Conservation (phyloP, 2,888 invertebrate genomes). For the Pardosa pseudoannulata region DNA sequence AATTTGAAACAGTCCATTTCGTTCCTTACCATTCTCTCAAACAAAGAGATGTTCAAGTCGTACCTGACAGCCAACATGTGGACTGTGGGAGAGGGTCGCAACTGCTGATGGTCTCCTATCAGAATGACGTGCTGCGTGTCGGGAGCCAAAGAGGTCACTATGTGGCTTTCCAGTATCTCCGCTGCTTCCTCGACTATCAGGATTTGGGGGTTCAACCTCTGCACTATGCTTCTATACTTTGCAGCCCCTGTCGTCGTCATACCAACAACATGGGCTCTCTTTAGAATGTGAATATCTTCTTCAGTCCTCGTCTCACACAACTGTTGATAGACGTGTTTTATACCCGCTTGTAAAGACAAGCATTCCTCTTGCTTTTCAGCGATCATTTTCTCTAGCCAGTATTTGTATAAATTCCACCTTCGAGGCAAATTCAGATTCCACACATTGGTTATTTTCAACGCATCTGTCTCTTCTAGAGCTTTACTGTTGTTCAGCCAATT, state of each 20-base stretch:
- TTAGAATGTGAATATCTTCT: slow-evolving; percentile 30
- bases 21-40: slow-evolving; percentile 76
- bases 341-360: not conserved
- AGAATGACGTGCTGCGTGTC: slow-evolving; percentile 88
- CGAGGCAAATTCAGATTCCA: slow-evolving; percentile 16
- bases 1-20: slow-evolving; percentile 76
- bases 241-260: slow-evolving; percentile 89
- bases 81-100: slow-evolving; percentile 78
- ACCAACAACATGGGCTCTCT: slow-evolving; percentile 79
- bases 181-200: slow-evolving; percentile 90
- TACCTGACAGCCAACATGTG: slow-evolving; percentile 77
- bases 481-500: not conserved
- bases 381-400: slow-evolving; percentile 17
- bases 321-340: not conserved
- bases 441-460: not conserved
- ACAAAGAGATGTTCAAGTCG: slow-evolving; percentile 78
- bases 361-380: not conserved
- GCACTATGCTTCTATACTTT: slow-evolving; percentile 82
- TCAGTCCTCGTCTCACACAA: slow-evolving; percentile 9
- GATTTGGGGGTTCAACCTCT: slow-evolving; percentile 82
- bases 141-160: slow-evolving; percentile 85
- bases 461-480: not conserved
- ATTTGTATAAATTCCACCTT: slow-evolving; percentile 37
- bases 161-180: slow-evolving; percentile 90
- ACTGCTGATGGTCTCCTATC: slow-evolving; percentile 81